Conservation (phyloP, 2,797 vertebrate genomes). For the Limosa lapponica region DNA sequence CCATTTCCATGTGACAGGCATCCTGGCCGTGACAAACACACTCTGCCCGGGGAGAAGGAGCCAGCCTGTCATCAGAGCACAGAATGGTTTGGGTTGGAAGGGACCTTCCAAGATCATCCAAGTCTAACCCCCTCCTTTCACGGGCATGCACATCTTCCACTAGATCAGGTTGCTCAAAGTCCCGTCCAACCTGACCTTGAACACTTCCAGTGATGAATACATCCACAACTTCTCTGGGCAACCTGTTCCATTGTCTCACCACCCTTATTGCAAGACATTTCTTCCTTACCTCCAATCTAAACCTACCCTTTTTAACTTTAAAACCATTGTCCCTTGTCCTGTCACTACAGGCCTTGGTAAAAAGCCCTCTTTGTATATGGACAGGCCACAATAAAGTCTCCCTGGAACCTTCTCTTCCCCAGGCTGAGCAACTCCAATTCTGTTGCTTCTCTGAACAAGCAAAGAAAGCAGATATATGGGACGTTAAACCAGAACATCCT, state of each 20-base stretch:
- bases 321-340: not conserved
- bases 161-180: not conserved
- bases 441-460: not conserved
- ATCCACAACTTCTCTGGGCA: not conserved
- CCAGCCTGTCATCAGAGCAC: not conserved
- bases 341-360: not conserved
- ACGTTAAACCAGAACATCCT: not conserved
- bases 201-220: not conserved
- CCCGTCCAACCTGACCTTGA: not conserved
- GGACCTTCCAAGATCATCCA: not conserved
- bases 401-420: not conserved
- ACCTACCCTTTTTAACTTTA: not conserved
- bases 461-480: not conserved
- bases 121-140: not conserved
- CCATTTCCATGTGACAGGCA: accelerated
- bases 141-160: not conserved
- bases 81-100: not conserved
- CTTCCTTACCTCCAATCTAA: not conserved
- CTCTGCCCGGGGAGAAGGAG: not conserved
- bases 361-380: not conserved
- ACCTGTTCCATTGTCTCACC: not conserved
- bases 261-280: not conserved
- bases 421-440: not conserved
- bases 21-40: not conserved
- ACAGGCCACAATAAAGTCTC: not conserved